Conservation (phyloP, 2,113 vertebrate species). For the Sclerurus mexicanus region DNA sequence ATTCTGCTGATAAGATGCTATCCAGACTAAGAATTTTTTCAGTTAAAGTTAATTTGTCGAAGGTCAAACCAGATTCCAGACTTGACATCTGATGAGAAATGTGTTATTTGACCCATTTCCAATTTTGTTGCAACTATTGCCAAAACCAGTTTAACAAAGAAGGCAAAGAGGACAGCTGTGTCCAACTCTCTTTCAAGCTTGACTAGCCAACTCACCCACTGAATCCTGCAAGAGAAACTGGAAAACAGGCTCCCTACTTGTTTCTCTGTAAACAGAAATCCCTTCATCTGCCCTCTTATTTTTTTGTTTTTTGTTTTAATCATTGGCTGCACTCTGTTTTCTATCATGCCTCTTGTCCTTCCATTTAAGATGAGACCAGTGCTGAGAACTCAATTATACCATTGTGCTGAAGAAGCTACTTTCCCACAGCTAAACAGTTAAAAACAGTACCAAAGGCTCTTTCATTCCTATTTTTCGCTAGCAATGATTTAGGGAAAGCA, state of each 20-base stretch:
- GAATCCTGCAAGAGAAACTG: not conserved
- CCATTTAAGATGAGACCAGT: not conserved
- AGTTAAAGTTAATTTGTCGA: not conserved
- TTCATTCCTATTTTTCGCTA: not conserved
- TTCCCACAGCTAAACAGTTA: not conserved
- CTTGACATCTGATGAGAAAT: not conserved
- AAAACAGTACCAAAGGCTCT: not conserved
- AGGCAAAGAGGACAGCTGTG: not conserved
- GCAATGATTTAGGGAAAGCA: not conserved
- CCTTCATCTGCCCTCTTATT: not conserved
- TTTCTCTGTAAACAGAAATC: not conserved
- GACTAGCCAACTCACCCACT: not conserved
- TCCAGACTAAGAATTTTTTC: not conserved
- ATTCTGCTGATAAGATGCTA: not conserved
- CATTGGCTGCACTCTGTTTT: not conserved
- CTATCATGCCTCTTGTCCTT: not conserved
- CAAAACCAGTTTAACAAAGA: constrained; percentile 15
- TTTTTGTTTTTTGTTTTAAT: not conserved
- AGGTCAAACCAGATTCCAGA: not conserved
- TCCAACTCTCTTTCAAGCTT: constrained; percentile 29
- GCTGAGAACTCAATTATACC: not conserved
- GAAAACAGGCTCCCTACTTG: not conserved
- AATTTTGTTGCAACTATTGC: not conserved
- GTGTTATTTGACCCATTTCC: not conserved
- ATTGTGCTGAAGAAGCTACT: not conserved